Base-by-base conservation (phyloP, 2,797 vertebrate species). In the Myiotriccus ornatus region DNA sequence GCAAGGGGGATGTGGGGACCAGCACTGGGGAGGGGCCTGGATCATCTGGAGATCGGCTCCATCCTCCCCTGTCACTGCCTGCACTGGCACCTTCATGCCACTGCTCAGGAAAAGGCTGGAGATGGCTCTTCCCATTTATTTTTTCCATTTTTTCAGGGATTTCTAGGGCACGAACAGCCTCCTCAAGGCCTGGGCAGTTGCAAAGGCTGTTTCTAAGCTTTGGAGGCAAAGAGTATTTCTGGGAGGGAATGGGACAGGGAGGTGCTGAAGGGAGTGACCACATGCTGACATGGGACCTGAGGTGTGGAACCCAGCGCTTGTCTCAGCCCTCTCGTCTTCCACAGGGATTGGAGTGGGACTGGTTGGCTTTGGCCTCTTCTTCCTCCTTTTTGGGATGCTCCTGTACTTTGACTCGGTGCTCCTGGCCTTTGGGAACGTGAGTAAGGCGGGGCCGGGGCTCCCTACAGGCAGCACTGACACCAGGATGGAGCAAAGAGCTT, bases 361-460 rank as follows among this genome's bases (percentile, higher is more conserved):
- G 87, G 97, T 98, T 1, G 98, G 98, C 84, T 99, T 99, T 0
- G 98, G 99, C 14, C 21, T 98, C 63, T 99, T 99, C 97, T 99
- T 99, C 93, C 77, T 99, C 79, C 70, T 99, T 62, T 98, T 99
- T 35, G 99, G 99, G 41, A 80, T 98, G 35, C 94, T 99, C 69
- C 97, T 99, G 92, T 99, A 99, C 97, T 99, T 99, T 84, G 99
- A 99, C 95, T 98, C 98, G 0, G 99, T 99, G 86, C 98, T 99
- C 88, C 81, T 99, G 97, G 99, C 98, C 41, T 99, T 99, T 23
- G 99, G 99, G 95, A 99, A 99, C 0, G 99, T 99, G 97, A 99
- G 99, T 98, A 63, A 14, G 5, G 64, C 1, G 4, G 23, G 35
- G 27, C 8, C 0, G 1, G 18, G 15, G 11, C 35, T 52, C 9